A percentile compares a stretch with the other conserved stretches of the same genome.
These are phyloP conservation scores for Chlamydotis undulata DNA, from an alignment of 2,113 vertebrate species.

Conservation along the genomic window DNA sequence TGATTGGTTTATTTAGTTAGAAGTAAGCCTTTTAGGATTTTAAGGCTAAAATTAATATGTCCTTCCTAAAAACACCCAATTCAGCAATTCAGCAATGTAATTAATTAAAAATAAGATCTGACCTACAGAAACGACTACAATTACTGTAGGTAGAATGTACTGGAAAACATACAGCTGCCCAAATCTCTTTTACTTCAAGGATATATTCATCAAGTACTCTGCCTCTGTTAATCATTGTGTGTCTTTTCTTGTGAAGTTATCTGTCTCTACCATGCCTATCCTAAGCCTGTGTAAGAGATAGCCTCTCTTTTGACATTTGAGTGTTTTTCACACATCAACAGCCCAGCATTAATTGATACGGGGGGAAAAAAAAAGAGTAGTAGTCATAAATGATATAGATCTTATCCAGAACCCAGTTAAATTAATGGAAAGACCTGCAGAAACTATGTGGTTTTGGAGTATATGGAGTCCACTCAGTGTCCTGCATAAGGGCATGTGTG, in stretches of 20 bases:
- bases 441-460: background rate
- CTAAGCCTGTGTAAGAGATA: background rate
- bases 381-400: background rate
- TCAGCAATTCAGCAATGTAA: conserved; percentile 8
- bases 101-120: conserved; percentile 39
- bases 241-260: background rate
- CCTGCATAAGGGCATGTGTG: background rate
- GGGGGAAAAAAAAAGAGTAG: background rate
- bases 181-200: background rate
- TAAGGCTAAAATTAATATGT: conserved; percentile 28
- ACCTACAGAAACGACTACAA: background rate
- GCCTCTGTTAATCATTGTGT: background rate
- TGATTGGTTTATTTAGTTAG: conserved; percentile 19
- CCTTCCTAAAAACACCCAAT: conserved; percentile 14
- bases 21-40: conserved; percentile 12
- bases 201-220: background rate
- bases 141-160: background rate
- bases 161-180: background rate
- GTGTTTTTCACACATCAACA: background rate
- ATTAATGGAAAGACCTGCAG: background rate
- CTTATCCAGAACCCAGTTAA: background rate
- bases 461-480: background rate
- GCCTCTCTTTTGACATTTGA: background rate
- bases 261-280: background rate
- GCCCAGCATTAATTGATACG: background rate